Conservation (phyloP, 2,888 invertebrate species). For the Drosophila paramelanica region DNA sequence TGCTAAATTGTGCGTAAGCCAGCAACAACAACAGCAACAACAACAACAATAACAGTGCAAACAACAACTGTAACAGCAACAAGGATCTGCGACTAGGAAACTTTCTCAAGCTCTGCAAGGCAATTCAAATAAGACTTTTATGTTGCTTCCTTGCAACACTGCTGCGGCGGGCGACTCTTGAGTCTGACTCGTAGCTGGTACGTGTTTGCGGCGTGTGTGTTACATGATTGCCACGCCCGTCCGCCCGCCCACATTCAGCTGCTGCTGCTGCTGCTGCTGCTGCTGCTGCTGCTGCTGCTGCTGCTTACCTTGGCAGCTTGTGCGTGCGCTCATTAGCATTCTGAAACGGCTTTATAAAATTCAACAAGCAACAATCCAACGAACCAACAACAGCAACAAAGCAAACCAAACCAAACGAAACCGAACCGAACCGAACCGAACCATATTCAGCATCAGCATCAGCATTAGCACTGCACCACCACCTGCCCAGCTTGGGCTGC, state of each 20-base stretch:
- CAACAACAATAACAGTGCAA: conserved; percentile 20
- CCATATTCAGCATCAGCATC: conserved; percentile 3
- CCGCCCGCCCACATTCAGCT: conserved; percentile 6
- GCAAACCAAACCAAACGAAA: conserved; percentile 24
- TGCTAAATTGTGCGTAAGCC: conserved; percentile 80
- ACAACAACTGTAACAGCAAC: conserved; percentile 33
- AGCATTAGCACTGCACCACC: neutral
- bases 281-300: conserved; percentile 22
- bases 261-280: conserved; percentile 9
- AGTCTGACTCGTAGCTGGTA: conserved; percentile 49
- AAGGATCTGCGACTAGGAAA: conserved; percentile 54
- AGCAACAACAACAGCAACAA: conserved; percentile 42
- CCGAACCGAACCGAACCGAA: conserved; percentile 24
- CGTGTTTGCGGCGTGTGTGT: conserved; percentile 77
- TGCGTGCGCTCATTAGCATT: conserved; percentile 82
- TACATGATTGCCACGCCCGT: conserved; percentile 73
- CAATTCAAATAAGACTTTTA: conserved; percentile 80
- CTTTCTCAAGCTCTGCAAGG: conserved; percentile 75
- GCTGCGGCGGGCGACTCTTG: conserved; percentile 50
- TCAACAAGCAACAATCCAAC: conserved; percentile 77
- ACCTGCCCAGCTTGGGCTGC: conserved; percentile 25
- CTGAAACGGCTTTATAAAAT: conserved; percentile 80
- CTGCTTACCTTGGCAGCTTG: conserved; percentile 72
- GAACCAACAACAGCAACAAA: conserved; percentile 39
- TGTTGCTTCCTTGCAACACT: conserved; percentile 60